Evolutionary conservation across 2,797 vertebrate genomes (phyloP), one percentile per base, ranked within the genome.

Genomic region (Lerista edwardsae): DNA sequence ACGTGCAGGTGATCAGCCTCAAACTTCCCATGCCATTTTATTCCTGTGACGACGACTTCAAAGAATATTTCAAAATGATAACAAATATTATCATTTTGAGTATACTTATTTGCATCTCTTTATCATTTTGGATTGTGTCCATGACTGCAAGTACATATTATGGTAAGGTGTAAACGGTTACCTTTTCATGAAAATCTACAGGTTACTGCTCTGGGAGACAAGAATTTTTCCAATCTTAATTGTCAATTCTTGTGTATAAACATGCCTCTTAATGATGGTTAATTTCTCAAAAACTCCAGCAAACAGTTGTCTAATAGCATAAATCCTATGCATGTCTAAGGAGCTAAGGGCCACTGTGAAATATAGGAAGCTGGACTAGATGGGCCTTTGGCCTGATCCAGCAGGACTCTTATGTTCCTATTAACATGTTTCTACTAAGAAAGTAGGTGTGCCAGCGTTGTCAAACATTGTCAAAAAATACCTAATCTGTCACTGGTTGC

Each of bases 111-210:
- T 97, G 96, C 23, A 96, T 99, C 68, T 99, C 98, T 0, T 94
- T 99, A 86, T 97, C 90, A 27, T 98, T 99, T 94, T 99, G 98
- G 98, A 90, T 98, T 90, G 74, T 98, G 67, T 99, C 98, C n/a
- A 95, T 99, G 93, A 95, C 95, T 9, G 96, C 97, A 73, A 99
- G 97, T 93, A 95, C 94, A 0, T 98, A 97, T 92, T 98, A 96
- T 12, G 98, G 98, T 99, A 94, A 98, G 96, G 86, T 85, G 84
- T 39, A 89, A 77, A 85, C 31, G 11, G 14, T 74, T 69, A 8
- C 14, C 27, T 2, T 36, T 83, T 79, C 82, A 80, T 79, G 82
- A n/a, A 67, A 17, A 34, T 31, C 34, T 84, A 80, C 29, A 44
- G 3, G 62, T 73, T 64, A 81, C 31, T 82, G 12, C 8, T 74